Evolutionary conservation across 2,888 invertebrate genomes (phyloP).

Genomic region (Silvanus unidentatus): DNA sequence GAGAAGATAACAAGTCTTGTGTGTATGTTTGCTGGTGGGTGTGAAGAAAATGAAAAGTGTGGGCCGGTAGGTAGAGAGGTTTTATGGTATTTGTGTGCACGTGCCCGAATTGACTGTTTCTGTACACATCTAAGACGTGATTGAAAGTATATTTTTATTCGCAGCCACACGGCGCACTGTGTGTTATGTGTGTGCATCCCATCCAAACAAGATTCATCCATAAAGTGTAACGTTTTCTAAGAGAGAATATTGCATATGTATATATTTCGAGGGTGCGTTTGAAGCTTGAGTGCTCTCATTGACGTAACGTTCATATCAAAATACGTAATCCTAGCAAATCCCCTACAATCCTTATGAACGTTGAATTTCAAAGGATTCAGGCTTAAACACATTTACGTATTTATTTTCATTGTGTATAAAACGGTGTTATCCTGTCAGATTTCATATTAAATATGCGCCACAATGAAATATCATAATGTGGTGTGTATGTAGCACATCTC

Average conservation of each 20-base stretch:
- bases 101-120: too few relatives aligned
- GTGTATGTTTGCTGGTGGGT: too few relatives aligned
- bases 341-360: slow-evolving; percentile 25
- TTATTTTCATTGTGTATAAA: slow-evolving; percentile 29
- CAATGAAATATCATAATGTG: slow-evolving; percentile 16
- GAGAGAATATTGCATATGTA: slow-evolving; percentile 7
- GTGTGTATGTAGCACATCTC: slow-evolving; percentile 7
- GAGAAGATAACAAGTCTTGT: too few relatives aligned
- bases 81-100: too few relatives aligned
- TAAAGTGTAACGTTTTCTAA: slow-evolving; percentile 5
- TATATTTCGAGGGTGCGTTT: slow-evolving; percentile 9
- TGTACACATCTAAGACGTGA: too few relatives aligned
- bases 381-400: slow-evolving; percentile 30
- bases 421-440: slow-evolving; percentile 24
- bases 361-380: slow-evolving; percentile 29
- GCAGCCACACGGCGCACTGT: not conserved
- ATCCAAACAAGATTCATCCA: not conserved
- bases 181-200: slow-evolving; percentile 1
- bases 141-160: slow-evolving; percentile 11
- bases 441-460: slow-evolving; percentile 18
- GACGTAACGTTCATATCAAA: slow-evolving; percentile 25
- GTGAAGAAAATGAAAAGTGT: too few relatives aligned
- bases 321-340: slow-evolving; percentile 26
- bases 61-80: too few relatives aligned
- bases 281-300: slow-evolving; percentile 15